Evolutionary conservation across 2,888 invertebrate genomes (phyloP).

Genomic region (Chelonus formosanus): DNA sequence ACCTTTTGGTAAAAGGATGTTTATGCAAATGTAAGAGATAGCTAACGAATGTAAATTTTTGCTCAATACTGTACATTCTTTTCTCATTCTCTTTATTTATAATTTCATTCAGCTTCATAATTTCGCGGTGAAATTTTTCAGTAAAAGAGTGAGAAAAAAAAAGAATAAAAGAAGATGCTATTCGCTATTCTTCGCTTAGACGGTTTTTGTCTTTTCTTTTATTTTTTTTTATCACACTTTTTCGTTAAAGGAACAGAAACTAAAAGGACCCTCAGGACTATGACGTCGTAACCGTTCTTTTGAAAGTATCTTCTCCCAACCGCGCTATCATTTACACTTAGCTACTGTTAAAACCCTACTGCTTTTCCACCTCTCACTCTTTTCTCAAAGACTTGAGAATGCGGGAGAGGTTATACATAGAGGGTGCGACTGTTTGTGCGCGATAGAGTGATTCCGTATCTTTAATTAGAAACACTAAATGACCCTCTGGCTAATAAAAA

Average conservation of each 20-base stretch:
- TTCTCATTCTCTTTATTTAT: slow-evolving; percentile 35
- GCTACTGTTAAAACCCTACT: slow-evolving; percentile 39
- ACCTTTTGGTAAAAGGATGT: too few species aligned
- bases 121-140: too few species aligned
- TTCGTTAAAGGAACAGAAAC: not conserved
- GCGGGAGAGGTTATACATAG: slow-evolving; percentile 21
- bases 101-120: too few species aligned
- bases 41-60: too few species aligned
- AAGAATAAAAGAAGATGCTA: not conserved
- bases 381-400: slow-evolving; percentile 12
- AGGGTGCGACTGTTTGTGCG: slow-evolving; percentile 35
- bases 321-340: slow-evolving; percentile 63
- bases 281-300: slow-evolving; percentile 45
- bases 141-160: slow-evolving; percentile 26
- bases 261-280: slow-evolving; percentile 32
- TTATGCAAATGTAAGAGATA: too few species aligned
- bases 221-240: slow-evolving; percentile 18
- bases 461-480: slow-evolving; percentile 59
- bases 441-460: slow-evolving; percentile 59
- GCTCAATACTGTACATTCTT: too few species aligned
- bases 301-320: slow-evolving; percentile 51
- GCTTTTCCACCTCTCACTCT: slow-evolving; percentile 25
- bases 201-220: not conserved
- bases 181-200: not conserved
- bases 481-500: slow-evolving; percentile 31